Percentiles rank a stretch among this genome's conserved stretches.
These are phyloP conservation scores for Pseudonaja textilis DNA, from an alignment of 2,113 vertebrate species.

Conservation along the genomic window DNA sequence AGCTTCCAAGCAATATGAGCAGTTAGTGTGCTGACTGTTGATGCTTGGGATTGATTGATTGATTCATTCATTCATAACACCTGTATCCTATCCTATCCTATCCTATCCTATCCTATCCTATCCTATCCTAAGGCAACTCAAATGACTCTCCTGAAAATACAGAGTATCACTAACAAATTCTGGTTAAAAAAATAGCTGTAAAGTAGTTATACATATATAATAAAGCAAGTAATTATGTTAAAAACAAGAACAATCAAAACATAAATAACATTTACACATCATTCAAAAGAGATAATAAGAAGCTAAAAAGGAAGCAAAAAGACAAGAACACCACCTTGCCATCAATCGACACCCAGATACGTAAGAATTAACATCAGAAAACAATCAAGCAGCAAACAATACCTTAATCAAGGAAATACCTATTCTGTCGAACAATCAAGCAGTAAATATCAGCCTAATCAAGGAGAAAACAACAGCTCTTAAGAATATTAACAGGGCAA, in stretches of 20 bases:
- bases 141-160: background rate
- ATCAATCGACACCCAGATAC: background rate
- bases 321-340: background rate
- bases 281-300: background rate
- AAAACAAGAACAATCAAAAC: background rate
- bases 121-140: background rate
- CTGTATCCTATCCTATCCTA: too few relatives aligned
- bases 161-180: background rate
- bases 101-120: too few relatives aligned
- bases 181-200: background rate
- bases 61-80: background rate
- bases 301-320: background rate
- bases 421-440: background rate
- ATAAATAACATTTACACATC: background rate
- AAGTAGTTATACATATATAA: background rate
- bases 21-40: background rate
- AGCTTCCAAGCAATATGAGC: background rate
- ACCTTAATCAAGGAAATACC: background rate
- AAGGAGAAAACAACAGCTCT: background rate
- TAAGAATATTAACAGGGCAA: background rate
- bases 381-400: background rate
- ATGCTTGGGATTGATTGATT: background rate
- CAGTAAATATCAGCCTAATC: background rate
- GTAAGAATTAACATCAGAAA: background rate
- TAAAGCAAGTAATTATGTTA: background rate